Evolutionary conservation across 1,140 invertebrate genomes (phyloP).

Genomic region (Trichonephila inaurata): DNA sequence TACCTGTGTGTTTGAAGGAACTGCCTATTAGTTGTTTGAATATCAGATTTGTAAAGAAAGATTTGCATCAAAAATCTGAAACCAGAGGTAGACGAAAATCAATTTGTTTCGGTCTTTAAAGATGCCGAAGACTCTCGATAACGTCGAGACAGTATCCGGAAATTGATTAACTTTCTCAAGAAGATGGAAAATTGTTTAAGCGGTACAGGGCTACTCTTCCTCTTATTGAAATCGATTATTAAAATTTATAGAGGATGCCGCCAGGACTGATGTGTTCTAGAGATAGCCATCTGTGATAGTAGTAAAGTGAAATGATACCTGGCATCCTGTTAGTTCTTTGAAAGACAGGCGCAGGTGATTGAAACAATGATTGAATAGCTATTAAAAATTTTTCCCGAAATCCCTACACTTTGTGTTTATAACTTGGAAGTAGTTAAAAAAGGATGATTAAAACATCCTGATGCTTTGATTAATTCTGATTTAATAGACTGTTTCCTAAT

Average conservation of each 20-base stretch:
- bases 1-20: background rate
- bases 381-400: too few species aligned
- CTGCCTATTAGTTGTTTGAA: background rate
- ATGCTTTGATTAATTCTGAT: too few species aligned
- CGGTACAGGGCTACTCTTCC: background rate
- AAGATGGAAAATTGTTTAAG: background rate
- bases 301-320: background rate
- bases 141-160: background rate
- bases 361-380: background rate
- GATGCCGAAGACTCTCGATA: background rate
- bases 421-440: too few species aligned
- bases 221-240: background rate
- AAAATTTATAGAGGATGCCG: background rate
- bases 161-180: conserved; percentile 27
- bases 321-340: background rate
- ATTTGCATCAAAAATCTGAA: background rate
- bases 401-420: too few species aligned
- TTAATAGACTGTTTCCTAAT: too few species aligned
- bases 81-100: conserved; percentile 11
- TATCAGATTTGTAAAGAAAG: conserved; percentile 6
- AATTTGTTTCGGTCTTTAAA: conserved; percentile 7
- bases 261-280: background rate
- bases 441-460: too few species aligned
- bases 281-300: background rate
- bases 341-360: background rate